A percentile compares a stretch with the other conserved stretches of the same genome.
Conservation (phyloP, 2,797 vertebrate species). For the Crypturellus tataupa region DNA sequence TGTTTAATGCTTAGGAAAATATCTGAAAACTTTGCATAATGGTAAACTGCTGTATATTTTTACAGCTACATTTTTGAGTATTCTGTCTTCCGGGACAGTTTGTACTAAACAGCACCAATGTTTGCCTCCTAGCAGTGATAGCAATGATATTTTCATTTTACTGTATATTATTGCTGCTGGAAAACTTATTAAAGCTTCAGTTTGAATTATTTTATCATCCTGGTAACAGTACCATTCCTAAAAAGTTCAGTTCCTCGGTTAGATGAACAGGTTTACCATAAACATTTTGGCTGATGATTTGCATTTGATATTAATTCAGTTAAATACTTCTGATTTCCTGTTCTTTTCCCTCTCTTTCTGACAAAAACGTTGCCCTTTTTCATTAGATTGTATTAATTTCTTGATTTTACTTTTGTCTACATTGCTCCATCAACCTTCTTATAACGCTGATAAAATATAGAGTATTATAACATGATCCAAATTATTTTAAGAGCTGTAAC, state of each 20-base stretch:
- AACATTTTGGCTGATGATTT: background rate
- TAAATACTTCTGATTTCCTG: background rate
- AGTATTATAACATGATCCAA: background rate
- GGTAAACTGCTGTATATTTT: background rate
- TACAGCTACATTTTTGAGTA: background rate
- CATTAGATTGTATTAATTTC: background rate
- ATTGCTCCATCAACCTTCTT: background rate
- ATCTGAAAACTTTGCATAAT: background rate
- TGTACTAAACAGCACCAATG: background rate
- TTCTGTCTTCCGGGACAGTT: background rate
- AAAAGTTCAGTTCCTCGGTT: background rate
- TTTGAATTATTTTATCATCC: background rate
- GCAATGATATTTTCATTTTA: background rate
- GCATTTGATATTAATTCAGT: background rate
- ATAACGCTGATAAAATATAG: background rate
- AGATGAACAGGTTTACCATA: background rate
- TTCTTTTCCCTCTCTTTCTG: background rate
- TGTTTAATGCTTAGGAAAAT: background rate
- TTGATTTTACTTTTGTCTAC: background rate
- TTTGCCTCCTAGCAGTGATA: background rate
- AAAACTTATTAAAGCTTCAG: background rate
- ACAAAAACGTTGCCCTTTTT: background rate
- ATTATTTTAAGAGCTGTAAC: conserved; percentile 11
- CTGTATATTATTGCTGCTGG: background rate
- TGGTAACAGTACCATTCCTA: background rate